These are phyloP conservation scores for Ectobius pallidus DNA, from an alignment of 2,888 invertebrate species.

Conservation along the genomic window DNA sequence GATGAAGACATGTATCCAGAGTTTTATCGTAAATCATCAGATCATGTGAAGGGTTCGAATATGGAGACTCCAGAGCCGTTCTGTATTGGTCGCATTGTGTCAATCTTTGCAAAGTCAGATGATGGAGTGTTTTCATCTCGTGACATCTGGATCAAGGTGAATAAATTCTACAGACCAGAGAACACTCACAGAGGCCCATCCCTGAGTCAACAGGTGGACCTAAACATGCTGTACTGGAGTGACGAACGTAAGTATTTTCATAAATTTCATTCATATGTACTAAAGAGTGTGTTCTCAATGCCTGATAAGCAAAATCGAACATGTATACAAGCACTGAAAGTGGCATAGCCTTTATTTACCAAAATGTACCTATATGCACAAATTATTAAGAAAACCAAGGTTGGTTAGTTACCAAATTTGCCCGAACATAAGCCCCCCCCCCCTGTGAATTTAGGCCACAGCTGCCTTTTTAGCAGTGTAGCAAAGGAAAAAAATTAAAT, in stretches of 20 bases:
- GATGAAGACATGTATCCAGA: slow-evolving; percentile 82
- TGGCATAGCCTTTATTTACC: too few species aligned
- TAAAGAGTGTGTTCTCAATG: too few species aligned
- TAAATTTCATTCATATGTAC: too few species aligned
- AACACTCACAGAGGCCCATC: slow-evolving; percentile 67
- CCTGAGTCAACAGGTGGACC: slow-evolving; percentile 66
- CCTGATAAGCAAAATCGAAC: too few species aligned
- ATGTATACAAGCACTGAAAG: too few species aligned
- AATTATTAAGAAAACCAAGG: too few species aligned
- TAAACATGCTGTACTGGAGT: slow-evolving; percentile 79
- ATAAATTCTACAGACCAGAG: slow-evolving; percentile 76
- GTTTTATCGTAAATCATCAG: slow-evolving; percentile 76
- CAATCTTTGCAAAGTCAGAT: slow-evolving; percentile 63
- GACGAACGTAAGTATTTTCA: slow-evolving; percentile 64
- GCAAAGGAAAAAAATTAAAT: too few species aligned
- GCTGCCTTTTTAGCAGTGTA: too few species aligned
- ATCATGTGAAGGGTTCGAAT: slow-evolving; percentile 72
- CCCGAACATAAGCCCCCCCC: too few species aligned
- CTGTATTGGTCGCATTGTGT: slow-evolving; percentile 71
- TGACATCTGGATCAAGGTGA: slow-evolving; percentile 69
- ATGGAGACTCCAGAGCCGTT: slow-evolving; percentile 76
- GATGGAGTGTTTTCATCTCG: slow-evolving; percentile 60
- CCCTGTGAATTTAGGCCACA: too few species aligned
- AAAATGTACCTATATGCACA: too few species aligned
- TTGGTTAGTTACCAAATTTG: too few species aligned